Evolutionary conservation across 2,797 vertebrate species (phyloP).

Genomic region (Amblyraja radiata): DNA sequence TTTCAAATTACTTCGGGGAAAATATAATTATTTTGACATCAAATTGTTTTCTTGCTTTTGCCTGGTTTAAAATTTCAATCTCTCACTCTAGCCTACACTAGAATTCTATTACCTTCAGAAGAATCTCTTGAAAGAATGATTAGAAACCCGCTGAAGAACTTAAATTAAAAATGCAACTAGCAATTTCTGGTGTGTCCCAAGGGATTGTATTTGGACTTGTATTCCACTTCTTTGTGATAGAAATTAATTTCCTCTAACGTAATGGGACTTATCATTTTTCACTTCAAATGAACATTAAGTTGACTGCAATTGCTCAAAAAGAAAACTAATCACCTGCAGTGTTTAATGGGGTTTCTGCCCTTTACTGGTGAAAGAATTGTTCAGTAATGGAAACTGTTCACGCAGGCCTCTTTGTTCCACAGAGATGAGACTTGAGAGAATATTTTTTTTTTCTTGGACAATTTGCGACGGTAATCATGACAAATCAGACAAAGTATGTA

Average conservation of each 20-base stretch:
- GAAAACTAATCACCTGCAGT: neutral
- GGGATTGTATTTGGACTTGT: neutral
- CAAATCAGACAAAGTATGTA: neutral
- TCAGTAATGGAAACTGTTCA: neutral
- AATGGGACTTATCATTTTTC: neutral
- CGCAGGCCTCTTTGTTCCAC: neutral
- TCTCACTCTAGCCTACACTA: neutral
- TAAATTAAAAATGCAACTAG: neutral
- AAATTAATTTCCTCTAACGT: neutral
- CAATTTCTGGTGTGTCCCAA: neutral
- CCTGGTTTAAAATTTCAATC: neutral
- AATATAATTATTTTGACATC: neutral
- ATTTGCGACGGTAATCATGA: neutral
- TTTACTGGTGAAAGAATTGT: neutral
- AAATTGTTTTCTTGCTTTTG: neutral
- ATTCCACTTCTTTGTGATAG: neutral
- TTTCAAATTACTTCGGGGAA: neutral
- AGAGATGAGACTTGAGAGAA: neutral
- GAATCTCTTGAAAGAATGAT: neutral
- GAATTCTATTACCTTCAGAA: neutral
- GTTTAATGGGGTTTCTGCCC: neutral
- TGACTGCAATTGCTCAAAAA: too few relatives aligned
- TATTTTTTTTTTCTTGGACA: neutral
- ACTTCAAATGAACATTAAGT: too few relatives aligned
- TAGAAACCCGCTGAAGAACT: neutral